Percentiles rank a stretch among this genome's conserved stretches.
Conservation (phyloP, 2,113 vertebrate species). For the Oxyruncus cristatus region DNA sequence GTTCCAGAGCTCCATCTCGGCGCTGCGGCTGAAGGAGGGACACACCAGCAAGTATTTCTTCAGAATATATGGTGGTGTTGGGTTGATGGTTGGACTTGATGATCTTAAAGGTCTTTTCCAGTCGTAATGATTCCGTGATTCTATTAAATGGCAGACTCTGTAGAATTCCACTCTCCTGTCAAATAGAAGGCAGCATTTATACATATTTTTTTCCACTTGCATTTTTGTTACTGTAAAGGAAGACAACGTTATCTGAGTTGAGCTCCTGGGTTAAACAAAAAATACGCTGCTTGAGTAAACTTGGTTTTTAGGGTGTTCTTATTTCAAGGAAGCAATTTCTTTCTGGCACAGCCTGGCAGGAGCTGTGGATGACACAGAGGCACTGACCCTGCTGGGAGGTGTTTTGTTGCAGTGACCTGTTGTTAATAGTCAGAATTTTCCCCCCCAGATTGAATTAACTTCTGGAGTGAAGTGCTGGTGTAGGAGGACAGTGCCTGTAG, state of each 20-base stretch:
- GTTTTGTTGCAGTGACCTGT: neutral
- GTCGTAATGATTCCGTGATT: neutral
- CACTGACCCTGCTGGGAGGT: neutral
- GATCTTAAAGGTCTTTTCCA: neutral
- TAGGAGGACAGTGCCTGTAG: neutral
- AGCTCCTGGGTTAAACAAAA: neutral
- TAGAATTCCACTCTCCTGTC: neutral
- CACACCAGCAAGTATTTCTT: neutral
- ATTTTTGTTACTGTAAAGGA: neutral
- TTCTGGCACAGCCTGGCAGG: neutral
- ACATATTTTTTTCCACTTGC: neutral
- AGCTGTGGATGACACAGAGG: neutral
- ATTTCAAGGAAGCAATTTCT: neutral
- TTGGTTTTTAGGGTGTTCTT: neutral
- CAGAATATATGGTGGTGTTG: neutral
- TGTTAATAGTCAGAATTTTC: neutral
- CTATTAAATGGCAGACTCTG: neutral
- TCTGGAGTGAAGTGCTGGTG: neutral
- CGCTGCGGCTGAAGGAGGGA: accelerated
- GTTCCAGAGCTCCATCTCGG: neutral
- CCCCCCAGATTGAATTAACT: neutral
- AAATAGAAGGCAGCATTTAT: neutral
- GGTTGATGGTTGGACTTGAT: neutral
- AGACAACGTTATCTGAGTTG: neutral
- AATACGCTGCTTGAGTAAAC: neutral